Conservation (phyloP, 1,140 invertebrate species). For the Drosophila tropicalis region DNA sequence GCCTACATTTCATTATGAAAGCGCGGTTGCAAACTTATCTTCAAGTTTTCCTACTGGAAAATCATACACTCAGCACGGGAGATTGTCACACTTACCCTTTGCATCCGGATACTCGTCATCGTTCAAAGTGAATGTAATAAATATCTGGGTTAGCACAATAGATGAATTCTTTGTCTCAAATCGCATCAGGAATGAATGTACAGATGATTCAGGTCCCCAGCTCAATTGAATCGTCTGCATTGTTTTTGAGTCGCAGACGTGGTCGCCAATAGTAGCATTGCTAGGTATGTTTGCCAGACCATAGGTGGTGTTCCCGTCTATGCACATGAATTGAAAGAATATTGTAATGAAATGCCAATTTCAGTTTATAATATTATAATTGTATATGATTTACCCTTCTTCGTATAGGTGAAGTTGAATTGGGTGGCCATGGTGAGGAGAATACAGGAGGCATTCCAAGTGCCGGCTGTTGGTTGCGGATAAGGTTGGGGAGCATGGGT, state of each 20-base stretch:
- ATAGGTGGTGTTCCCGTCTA: conserved; percentile 59
- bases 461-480: conserved; percentile 84
- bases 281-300: conserved; percentile 67
- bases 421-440: conserved; percentile 86
- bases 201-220: conserved; percentile 60
- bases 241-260: conserved; percentile 45
- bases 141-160: conserved; percentile 50
- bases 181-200: conserved; percentile 53
- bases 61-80: too few species aligned
- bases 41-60: too few species aligned
- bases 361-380: background rate
- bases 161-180: conserved; percentile 59
- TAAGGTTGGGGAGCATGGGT: conserved; percentile 75
- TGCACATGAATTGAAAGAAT: background rate
- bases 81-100: conserved; percentile 50
- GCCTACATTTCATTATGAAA: too few species aligned
- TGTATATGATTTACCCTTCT: conserved; percentile 67
- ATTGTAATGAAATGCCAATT: background rate
- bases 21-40: too few species aligned
- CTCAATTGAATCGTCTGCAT: conserved; percentile 61
- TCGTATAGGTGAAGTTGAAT: conserved; percentile 85
- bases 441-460: conserved; percentile 86
- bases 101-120: conserved; percentile 66
- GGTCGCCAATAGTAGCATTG: conserved; percentile 59
- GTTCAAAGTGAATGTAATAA: conserved; percentile 47